phyloP scores from a whole-genome alignment of 2,797 vertebrate species.

The Apodemus agrarius region DNA sequence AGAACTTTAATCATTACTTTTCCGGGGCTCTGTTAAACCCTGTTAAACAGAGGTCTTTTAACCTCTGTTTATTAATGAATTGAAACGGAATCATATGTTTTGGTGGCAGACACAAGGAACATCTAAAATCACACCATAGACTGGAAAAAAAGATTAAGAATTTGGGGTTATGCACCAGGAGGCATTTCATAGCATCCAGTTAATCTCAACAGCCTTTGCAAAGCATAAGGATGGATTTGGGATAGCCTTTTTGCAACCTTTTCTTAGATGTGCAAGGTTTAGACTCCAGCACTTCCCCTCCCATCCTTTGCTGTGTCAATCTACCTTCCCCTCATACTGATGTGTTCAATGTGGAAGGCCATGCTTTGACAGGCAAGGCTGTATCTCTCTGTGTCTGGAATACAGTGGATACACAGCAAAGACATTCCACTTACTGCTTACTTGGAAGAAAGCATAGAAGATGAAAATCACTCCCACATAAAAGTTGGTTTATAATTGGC shows the following conservation, averaged over 20 bases:
- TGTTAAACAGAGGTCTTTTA: too few relatives aligned
- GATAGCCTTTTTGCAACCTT: neutral
- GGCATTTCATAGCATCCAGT: neutral
- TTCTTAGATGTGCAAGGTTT: neutral
- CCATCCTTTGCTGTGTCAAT: neutral
- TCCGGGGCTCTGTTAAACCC: neutral
- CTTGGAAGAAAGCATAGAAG: neutral
- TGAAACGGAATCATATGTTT: slow-evolving; percentile 28
- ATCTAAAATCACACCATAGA: neutral
- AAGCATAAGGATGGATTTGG: neutral
- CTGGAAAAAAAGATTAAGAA: neutral
- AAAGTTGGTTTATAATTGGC: neutral
- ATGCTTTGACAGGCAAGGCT: neutral
- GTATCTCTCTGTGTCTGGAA: neutral
- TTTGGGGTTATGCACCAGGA: neutral
- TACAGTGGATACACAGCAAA: neutral
- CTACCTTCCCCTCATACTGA: neutral
- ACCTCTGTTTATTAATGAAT: neutral
- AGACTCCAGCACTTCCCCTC: neutral
- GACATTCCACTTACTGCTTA: neutral
- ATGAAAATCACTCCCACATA: neutral
- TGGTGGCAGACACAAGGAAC: neutral
- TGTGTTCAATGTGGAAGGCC: neutral
- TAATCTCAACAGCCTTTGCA: neutral
- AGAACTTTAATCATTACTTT: neutral